phyloP scores from a whole-genome alignment of 2,888 invertebrate species.

The Agrilus mali region DNA sequence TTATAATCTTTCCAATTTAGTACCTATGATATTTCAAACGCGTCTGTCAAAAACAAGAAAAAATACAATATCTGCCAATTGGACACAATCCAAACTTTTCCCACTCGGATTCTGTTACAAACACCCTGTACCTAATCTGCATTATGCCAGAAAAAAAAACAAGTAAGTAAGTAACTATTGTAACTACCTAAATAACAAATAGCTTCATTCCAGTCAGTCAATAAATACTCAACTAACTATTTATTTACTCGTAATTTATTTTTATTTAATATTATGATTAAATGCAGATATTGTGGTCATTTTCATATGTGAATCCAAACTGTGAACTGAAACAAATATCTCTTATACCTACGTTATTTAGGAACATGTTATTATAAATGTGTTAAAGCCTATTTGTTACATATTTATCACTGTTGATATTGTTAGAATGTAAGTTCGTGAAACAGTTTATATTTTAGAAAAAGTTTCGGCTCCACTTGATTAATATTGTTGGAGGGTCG shows the following conservation, averaged over 20 bases:
- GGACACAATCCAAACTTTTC: no score
- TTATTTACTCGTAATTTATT: neutral
- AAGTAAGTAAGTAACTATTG: no score
- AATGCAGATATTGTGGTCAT: conserved; percentile 1
- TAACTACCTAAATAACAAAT: no score
- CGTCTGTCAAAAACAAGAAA: no score
- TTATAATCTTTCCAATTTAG: conserved; percentile 26
- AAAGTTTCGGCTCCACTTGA: no score
- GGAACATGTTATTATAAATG: conserved; percentile 19
- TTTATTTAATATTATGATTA: neutral
- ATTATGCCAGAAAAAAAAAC: no score
- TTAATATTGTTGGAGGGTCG: no score
- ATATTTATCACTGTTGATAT: conserved; percentile 32
- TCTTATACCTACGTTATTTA: conserved; percentile 13
- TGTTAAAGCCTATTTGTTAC: conserved; percentile 32
- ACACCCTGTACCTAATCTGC: no score
- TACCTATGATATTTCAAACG: conserved; percentile 6
- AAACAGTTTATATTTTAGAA: conserved; percentile 21
- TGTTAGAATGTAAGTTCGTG: conserved; percentile 22
- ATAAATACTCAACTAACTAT: no score
- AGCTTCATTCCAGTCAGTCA: no score
- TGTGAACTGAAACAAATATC: conserved; percentile 11
- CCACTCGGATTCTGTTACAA: no score
- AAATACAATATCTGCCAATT: no score
- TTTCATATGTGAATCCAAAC: neutral